phyloP scores from a whole-genome alignment of 2,888 invertebrate genomes.

The Philaethria dido region DNA sequence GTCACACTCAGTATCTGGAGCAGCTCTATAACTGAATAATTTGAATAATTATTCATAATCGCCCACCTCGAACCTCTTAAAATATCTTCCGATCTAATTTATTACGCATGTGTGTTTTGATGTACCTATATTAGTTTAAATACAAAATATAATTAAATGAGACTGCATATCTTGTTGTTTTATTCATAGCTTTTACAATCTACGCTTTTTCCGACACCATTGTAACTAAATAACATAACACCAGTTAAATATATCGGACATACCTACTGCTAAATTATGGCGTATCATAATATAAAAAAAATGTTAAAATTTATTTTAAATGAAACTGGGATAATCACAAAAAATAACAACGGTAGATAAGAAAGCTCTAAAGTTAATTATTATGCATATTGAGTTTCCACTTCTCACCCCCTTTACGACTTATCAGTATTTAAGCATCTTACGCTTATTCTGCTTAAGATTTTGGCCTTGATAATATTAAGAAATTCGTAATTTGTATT shows the following conservation, averaged over 20 bases:
- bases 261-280: too few species aligned
- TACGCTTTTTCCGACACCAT: too few species aligned
- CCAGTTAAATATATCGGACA: too few species aligned
- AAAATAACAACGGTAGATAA: conserved; percentile 21
- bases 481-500: conserved; percentile 12
- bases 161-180: conserved; percentile 69
- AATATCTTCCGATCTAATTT: conserved; percentile 79
- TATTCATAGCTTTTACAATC: conserved; percentile 46
- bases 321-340: conserved; percentile 22
- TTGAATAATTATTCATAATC: conserved; percentile 18
- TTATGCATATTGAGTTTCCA: conserved; percentile 28
- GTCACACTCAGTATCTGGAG: background rate
- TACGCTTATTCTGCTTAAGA: conserved; percentile 20
- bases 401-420: conserved; percentile 20
- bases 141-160: conserved; percentile 78
- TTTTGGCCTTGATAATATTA: conserved; percentile 2
- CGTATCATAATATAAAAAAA: too few species aligned
- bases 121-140: conserved; percentile 78
- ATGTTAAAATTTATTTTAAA: background rate
- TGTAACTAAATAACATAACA: too few species aligned
- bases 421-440: conserved; percentile 26
- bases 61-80: conserved; percentile 43
- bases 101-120: conserved; percentile 80
- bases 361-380: conserved; percentile 21
- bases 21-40: background rate